Evolutionary conservation across 35 echinoderm and acorn worm genomes (phyloP).

Genomic region (Chiridota heheva): DNA sequence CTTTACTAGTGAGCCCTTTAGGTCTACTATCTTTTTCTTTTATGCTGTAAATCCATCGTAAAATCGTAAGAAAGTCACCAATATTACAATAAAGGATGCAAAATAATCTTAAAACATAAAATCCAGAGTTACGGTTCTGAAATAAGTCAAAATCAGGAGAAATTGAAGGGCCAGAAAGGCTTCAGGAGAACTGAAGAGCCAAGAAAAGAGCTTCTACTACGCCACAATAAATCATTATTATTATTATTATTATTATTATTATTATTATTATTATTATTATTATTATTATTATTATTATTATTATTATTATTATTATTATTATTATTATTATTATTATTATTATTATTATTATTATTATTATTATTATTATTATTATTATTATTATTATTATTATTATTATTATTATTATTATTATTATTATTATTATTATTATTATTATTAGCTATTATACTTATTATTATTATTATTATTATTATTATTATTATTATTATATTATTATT

Average conservation of each 20-base stretch:
- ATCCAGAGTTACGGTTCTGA: too few species aligned
- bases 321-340: slow-evolving; percentile 11
- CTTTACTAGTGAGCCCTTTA: too few species aligned
- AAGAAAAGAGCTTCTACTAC: too few species aligned
- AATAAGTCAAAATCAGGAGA: too few species aligned
- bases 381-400: not conserved
- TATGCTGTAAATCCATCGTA: too few species aligned
- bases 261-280: slow-evolving; percentile 11
- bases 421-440: not conserved
- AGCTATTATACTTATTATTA: not conserved
- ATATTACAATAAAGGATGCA: too few species aligned
- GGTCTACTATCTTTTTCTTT: too few species aligned
- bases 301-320: slow-evolving; percentile 11
- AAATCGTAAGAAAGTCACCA: too few species aligned
- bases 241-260: slow-evolving; percentile 11
- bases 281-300: slow-evolving; percentile 11
- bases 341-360: not conserved
- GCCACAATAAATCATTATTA: not conserved
- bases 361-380: not conserved
- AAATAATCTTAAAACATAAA: too few species aligned
- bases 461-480: slow-evolving; percentile 4
- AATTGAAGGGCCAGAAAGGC: too few species aligned
- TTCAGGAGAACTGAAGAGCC: too few species aligned
- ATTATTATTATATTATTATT: not conserved
- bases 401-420: not conserved